Evolutionary conservation across 2,797 vertebrate genomes (phyloP), one percentile per base, ranked within the genome.

Genomic region (Pangasius djambal): DNA sequence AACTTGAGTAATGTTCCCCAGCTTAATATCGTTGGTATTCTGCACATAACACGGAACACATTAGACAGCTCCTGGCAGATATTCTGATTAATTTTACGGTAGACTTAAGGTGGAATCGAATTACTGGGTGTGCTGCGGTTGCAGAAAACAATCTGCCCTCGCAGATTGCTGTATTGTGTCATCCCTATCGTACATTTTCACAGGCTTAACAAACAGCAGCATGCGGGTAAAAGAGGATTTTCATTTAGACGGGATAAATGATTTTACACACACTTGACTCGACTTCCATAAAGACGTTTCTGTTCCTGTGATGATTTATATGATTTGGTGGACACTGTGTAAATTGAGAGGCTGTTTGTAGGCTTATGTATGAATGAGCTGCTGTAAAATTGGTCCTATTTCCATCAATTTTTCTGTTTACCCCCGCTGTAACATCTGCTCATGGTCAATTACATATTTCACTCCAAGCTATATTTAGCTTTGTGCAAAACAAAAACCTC

Each of bases 41-140:
- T 74, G 85, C 44, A 74, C 91, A 87, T 88, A 90, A 92, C 82
- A 81, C 83, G 84, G 88, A 90, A 82, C 75, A 88, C 90, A 87
- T 91, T 87, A 90, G 90, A 91, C 91, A 88, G 90, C 90, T 89
- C 88, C 90, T 90, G 88, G 91, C 90, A 91, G 91, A 91, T 90
- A 92, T 88, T 90, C 75, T 92, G 88, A 90, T 91, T 90, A 70
- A 91, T 90, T 92, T 90, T 88, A 89, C 83, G 86, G 48, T 85
- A 89, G 89, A 91, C 89, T 93, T 92, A 90, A 90, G 72, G 87
- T 91, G 91, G 91, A 93, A 92, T 92, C 70, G 48, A 91, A 91
- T 93, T 92, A 90, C 82, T 55, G 78, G 65, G 90, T 87, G 84
- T 90, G 90, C 91, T 86, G 59, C 74, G 70, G 89, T 92, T 86